Conservation (phyloP, 2,113 vertebrate genomes). For the Tympanuchus pallidicinctus region DNA sequence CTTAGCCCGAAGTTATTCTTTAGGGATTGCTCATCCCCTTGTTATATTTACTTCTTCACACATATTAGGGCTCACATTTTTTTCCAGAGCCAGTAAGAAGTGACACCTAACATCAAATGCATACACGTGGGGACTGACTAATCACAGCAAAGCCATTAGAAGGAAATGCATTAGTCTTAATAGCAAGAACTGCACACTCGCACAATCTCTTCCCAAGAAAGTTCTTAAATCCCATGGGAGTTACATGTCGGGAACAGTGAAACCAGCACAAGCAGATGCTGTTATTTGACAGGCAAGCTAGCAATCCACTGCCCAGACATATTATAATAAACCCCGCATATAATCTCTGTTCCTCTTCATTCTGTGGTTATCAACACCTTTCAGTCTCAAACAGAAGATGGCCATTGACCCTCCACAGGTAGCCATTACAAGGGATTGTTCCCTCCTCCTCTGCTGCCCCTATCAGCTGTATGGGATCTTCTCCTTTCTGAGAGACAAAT, state of each 20-base stretch:
- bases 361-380: not conserved
- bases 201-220: slow-evolving; percentile 31
- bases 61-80: not conserved
- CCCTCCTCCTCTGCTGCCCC: not conserved
- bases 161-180: slow-evolving; percentile 64
- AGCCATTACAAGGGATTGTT: not conserved
- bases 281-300: not conserved
- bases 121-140: not conserved
- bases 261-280: not conserved
- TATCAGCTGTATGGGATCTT: not conserved
- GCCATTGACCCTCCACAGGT: not conserved
- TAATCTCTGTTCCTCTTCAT: not conserved
- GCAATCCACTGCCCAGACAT: not conserved
- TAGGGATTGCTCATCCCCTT: not conserved
- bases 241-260: not conserved
- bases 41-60: not conserved
- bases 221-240: slow-evolving; percentile 35
- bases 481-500: not conserved
- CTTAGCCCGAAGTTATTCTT: not conserved
- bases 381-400: not conserved
- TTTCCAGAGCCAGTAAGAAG: slow-evolving; percentile 6
- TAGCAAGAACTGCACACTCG: slow-evolving; percentile 25
- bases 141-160: slow-evolving; percentile 50
- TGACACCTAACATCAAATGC: not conserved
- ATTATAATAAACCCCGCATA: not conserved